Base-by-base conservation (phyloP, 2,888 invertebrate species). In the Hypomecis atomaria region DNA sequence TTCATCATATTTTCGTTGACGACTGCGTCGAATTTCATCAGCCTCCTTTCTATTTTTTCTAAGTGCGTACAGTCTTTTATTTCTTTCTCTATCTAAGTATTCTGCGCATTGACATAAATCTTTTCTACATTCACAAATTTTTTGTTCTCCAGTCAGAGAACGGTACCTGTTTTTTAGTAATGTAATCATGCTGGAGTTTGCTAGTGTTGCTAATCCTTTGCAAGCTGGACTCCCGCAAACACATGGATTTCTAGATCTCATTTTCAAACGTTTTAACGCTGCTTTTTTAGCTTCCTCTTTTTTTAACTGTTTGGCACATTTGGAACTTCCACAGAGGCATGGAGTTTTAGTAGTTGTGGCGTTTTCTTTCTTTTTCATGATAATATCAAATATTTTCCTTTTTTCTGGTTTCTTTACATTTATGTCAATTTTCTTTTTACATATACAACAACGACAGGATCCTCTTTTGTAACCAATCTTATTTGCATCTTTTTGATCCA, bases 221-320 rank as follows among this genome's bases (percentile, higher is more conserved):
- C 52, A 52, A 52, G 52, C 40, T 40, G 52, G 52, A 10, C 40
- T 52, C 4, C 40, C 40, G 40, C 52, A 52, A 40, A 52, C 52
- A 52, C 52, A 52, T 23, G 38, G 52, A 6, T 40, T 13, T 13
- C 6, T 38, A 8, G 9, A n/a, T 36, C 37, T 55, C 6, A 6
- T 11, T 36, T 37, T 43, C 9, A 13, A 23, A 9, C 0, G 23
- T 9, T n/a, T 36, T 44, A 23, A 23, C 23, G 34, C 7, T 6
- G 43, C 33, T 34, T 42, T 53, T 34, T 6, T 42, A 42, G n/a
- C 34, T 37, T 44, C 13, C 9, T 45, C 55, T 9, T 44, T 55
- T 45, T 45, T 45, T 6, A 36, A 45, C 9, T 11, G 9, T 44
- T 55, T 45, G 6, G 37, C 11, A 34, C 54, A 54, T 44, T 54